phyloP scores from a whole-genome alignment of 2,113 vertebrate species.

The Anthoscopus minutus region DNA sequence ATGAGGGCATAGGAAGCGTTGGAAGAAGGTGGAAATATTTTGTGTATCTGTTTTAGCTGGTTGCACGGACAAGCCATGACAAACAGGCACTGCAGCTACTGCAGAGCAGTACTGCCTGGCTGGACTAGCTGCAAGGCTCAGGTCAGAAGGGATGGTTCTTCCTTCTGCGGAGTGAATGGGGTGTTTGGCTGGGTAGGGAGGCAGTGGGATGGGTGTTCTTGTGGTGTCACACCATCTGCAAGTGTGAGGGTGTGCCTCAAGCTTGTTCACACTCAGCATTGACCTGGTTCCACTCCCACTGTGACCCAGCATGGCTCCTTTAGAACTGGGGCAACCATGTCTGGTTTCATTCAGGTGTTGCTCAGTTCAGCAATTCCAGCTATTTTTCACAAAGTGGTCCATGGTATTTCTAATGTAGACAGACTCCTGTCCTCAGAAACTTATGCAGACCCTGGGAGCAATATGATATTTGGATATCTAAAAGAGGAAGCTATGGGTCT shows the following conservation, averaged over 20 bases:
- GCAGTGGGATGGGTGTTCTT: neutral
- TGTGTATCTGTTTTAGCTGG: neutral
- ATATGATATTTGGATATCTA: neutral
- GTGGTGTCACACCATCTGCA: neutral
- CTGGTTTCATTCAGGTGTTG: neutral
- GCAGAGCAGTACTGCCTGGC: rapidly evolving
- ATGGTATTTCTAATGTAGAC: neutral
- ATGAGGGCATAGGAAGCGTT: neutral
- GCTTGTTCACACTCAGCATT: neutral
- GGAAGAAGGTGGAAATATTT: neutral
- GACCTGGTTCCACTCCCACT: neutral
- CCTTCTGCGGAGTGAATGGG: neutral
- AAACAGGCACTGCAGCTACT: neutral
- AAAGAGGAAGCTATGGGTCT: neutral
- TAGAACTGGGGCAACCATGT: neutral
- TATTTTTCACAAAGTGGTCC: neutral
- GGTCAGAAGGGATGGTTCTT: neutral
- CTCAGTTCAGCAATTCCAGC: neutral
- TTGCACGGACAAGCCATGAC: neutral
- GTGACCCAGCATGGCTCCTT: neutral
- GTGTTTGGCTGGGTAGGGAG: neutral
- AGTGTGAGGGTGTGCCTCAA: neutral
- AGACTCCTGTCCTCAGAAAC: neutral
- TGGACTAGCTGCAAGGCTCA: neutral
- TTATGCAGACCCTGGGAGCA: neutral